phyloP scores from a whole-genome alignment of 2,797 vertebrate species.

The Rhinophrynus dorsalis region DNA sequence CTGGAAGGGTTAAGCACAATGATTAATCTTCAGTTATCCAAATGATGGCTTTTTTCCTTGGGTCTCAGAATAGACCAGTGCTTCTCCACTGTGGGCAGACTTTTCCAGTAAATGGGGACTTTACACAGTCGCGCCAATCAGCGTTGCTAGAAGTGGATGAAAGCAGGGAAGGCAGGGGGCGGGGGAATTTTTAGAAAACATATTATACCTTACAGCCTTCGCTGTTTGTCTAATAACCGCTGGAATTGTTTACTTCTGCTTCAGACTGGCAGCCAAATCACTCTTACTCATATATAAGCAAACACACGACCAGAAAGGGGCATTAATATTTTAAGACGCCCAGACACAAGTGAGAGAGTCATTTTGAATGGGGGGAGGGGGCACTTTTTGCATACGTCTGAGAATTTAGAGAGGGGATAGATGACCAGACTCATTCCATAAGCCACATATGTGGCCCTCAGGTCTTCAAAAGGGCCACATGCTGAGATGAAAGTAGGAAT shows the following conservation, averaged over 20 bases:
- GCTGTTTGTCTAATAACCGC: constrained; percentile 26
- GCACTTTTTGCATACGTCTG: too few relatives aligned
- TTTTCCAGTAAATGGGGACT: not conserved
- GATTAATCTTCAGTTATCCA: not conserved
- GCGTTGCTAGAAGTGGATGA: not conserved
- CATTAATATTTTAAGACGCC: constrained; percentile 34
- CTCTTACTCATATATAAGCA: constrained; percentile 2
- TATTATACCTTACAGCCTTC: not conserved
- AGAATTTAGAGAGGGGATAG: too few relatives aligned
- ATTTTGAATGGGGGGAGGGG: not conserved
- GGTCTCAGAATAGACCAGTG: not conserved
- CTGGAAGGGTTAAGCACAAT: too few relatives aligned
- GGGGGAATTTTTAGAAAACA: not conserved
- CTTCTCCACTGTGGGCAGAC: not conserved
- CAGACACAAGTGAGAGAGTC: not conserved
- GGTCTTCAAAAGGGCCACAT: too few relatives aligned
- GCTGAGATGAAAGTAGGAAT: too few relatives aligned
- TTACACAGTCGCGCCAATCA: not conserved
- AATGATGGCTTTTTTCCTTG: not conserved
- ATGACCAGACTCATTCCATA: too few relatives aligned
- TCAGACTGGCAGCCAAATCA: constrained; percentile 15
- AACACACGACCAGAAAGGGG: not conserved
- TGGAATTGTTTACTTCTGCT: constrained; percentile 8
- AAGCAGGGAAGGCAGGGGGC: not conserved
- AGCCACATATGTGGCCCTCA: too few relatives aligned